A percentile compares a stretch with the other conserved stretches of the same genome.
Evolutionary conservation across 2,113 vertebrate species (phyloP).

Genomic region (Trochalopteron elliotii): DNA sequence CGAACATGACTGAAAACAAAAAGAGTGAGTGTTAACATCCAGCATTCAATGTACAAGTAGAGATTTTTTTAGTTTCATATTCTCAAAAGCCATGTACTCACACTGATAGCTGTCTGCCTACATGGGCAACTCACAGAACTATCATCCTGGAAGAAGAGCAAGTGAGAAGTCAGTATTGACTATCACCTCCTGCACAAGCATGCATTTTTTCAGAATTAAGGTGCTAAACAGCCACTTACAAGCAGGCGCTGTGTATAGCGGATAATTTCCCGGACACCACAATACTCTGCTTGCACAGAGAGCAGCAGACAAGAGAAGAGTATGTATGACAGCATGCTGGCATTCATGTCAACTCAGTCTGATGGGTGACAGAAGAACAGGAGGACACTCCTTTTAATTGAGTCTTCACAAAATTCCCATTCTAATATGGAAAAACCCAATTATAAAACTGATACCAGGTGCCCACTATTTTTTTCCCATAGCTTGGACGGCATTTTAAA

Average conservation of each 20-base stretch:
- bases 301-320: slow-evolving; percentile 58
- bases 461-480: slow-evolving; percentile 69
- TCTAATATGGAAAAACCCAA: slow-evolving; percentile 69
- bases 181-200: not conserved
- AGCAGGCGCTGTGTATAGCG: not conserved
- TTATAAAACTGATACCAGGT: slow-evolving; percentile 71
- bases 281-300: not conserved
- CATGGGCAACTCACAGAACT: slow-evolving; percentile 37
- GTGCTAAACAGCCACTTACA: slow-evolving; percentile 47
- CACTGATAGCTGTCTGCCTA: not conserved
- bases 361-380: slow-evolving; percentile 16
- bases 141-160: slow-evolving; percentile 8
- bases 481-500: slow-evolving; percentile 50
- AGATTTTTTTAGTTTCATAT: not conserved
- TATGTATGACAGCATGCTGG: slow-evolving; percentile 62
- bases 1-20: slow-evolving; percentile 60
- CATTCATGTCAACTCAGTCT: not conserved
- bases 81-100: slow-evolving; percentile 51
- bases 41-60: not conserved
- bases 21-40: slow-evolving; percentile 16
- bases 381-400: slow-evolving; percentile 55
- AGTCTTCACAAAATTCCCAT: slow-evolving; percentile 67
- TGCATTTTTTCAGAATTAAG: not conserved
- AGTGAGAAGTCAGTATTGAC: not conserved
- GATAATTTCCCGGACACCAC: not conserved